Conservation (phyloP, 2,797 vertebrate species). For the Enteromius anoplus region DNA sequence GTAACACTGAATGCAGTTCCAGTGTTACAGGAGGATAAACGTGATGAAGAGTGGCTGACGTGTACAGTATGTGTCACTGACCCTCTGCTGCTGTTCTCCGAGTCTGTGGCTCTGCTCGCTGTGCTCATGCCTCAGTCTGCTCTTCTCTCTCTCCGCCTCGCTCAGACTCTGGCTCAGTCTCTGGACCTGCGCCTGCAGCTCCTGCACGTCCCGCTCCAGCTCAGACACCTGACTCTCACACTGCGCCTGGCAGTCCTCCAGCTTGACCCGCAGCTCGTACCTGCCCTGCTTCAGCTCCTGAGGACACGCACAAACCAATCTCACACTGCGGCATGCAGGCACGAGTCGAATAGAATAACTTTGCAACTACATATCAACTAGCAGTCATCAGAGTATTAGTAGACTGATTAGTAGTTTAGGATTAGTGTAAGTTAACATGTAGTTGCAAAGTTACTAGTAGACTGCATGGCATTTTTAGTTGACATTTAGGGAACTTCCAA, state of each 20-base stretch:
- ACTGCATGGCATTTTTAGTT: not conserved
- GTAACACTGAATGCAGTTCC: not conserved
- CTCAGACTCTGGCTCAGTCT: constrained; percentile 67
- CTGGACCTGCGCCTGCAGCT: constrained; percentile 72
- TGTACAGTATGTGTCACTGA: constrained; percentile 63
- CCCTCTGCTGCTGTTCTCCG: constrained; percentile 73
- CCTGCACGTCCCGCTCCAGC: constrained; percentile 77
- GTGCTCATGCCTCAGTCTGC: constrained; percentile 66
- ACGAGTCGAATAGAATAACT: no score
- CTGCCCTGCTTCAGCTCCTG: constrained; percentile 80
- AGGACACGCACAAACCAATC: not conserved
- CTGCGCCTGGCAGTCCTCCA: constrained; percentile 73
- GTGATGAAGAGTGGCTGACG: not conserved
- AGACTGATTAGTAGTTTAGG: not conserved
- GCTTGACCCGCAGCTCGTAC: constrained; percentile 75
- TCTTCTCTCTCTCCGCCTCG: constrained; percentile 72
- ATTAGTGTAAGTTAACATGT: not conserved
- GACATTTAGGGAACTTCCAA: no score
- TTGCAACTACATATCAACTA: not conserved
- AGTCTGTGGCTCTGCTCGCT: constrained; percentile 69
- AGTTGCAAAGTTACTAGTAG: not conserved
- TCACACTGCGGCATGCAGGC: not conserved
- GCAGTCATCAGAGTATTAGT: not conserved
- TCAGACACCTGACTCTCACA: constrained; percentile 81
- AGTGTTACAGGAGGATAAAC: not conserved